Conservation (phyloP, 1,140 invertebrate genomes). For the Nilaparvata lugens region DNA sequence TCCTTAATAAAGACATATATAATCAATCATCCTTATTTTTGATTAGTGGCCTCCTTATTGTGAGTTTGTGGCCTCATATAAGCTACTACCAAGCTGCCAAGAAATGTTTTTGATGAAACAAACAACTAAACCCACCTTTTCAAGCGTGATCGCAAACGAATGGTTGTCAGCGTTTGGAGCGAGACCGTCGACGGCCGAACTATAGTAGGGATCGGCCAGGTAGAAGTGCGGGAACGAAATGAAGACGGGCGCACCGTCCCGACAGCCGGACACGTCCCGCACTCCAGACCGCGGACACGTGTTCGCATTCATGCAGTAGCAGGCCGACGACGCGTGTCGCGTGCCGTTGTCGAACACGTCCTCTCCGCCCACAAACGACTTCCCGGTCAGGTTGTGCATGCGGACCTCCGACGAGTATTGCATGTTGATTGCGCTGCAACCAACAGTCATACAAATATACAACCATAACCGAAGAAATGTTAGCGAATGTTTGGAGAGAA, state of each 20-base stretch:
- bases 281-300: conserved; percentile 23
- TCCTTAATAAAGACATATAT: no score
- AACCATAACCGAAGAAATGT: no score
- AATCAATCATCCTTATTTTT: no score
- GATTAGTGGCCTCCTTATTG: no score
- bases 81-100: no score
- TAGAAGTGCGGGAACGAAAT: conserved; percentile 65
- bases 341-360: conserved; percentile 13
- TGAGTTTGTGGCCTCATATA: no score
- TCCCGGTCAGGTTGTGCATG: background rate
- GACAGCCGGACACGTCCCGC: conserved; percentile 37
- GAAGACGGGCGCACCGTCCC: conserved; percentile 52
- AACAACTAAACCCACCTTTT: conserved; percentile 47
- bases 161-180: conserved; percentile 45
- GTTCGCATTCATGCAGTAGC: background rate
- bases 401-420: no score
- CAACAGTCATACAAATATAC: no score
- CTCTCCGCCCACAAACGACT: background rate
- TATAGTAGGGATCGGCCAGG: conserved; percentile 46
- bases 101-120: no score
- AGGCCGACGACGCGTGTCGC: background rate
- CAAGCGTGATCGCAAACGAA: conserved; percentile 46
- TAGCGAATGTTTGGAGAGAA: no score
- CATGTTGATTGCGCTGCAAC: no score
- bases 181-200: conserved; percentile 44